These are phyloP conservation scores for Hirtodrosophila duncani DNA, from an alignment of 2,888 invertebrate species.

Conservation along the genomic window DNA sequence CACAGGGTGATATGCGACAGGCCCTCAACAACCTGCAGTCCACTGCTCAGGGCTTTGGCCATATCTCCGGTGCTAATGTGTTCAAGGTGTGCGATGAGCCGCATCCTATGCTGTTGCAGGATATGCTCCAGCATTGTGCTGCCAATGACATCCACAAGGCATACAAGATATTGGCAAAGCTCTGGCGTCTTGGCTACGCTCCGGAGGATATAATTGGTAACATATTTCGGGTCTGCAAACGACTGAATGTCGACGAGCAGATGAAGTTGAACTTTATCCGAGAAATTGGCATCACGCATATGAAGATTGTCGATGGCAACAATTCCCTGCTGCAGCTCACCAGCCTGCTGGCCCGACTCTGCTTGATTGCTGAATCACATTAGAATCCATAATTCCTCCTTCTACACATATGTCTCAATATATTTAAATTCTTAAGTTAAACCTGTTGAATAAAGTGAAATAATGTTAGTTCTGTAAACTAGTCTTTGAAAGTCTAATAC, in stretches of 20 bases:
- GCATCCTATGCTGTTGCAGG: constrained; percentile 94
- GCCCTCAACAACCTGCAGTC: constrained; percentile 98
- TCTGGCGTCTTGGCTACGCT: constrained; percentile 97
- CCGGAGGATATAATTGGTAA: constrained; percentile 97
- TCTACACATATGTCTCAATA: no score
- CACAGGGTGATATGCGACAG: constrained; percentile 99
- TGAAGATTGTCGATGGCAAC: constrained; percentile 93
- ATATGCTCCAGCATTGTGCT: constrained; percentile 92
- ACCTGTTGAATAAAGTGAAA: no score
- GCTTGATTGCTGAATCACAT: constrained; percentile 78
- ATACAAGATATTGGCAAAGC: constrained; percentile 90
- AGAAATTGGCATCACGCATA: constrained; percentile 94
- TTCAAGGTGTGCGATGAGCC: constrained; percentile 99
- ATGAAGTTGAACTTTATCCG: constrained; percentile 91
- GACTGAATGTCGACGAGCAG: constrained; percentile 87
- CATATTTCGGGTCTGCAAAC: constrained; percentile 95
- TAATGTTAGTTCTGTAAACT: no score
- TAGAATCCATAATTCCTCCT: no score
- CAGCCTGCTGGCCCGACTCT: constrained; percentile 90
- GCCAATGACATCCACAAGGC: constrained; percentile 90
- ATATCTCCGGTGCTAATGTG: constrained; percentile 95
- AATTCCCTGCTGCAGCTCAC: constrained; percentile 93
- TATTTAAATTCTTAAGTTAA: no score
- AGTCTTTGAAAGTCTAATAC: no score
- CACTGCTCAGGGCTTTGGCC: constrained; percentile 93